Percentiles rank a stretch among this genome's conserved stretches.
Conservation (phyloP, 2,113 vertebrate species). For the Otis tarda region DNA sequence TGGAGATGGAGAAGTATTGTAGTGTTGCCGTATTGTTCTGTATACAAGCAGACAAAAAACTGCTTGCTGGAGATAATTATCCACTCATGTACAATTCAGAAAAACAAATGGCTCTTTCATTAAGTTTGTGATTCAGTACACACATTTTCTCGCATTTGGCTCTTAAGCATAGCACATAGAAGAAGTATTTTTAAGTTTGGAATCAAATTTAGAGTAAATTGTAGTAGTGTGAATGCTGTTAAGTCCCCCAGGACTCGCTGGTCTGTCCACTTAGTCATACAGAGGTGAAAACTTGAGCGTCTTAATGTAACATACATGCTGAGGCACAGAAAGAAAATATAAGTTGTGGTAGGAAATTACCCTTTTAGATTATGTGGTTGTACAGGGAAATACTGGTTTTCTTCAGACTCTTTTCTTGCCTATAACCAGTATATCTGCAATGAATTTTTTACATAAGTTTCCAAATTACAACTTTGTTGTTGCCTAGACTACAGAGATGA, state of each 20-base stretch:
- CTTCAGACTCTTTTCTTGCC: neutral
- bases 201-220: slow-evolving; percentile 9
- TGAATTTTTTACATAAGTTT: neutral
- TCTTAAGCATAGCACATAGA: neutral
- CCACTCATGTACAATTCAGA: slow-evolving; percentile 41
- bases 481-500: neutral
- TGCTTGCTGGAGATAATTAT: slow-evolving; percentile 54
- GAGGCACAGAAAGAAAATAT: neutral
- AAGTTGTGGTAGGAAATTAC: neutral
- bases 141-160: neutral
- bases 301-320: neutral
- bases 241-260: neutral
- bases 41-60: slow-evolving; percentile 28
- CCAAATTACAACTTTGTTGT: neutral
- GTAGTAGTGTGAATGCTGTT: neutral
- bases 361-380: neutral
- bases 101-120: slow-evolving; percentile 51
- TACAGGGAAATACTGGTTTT: neutral
- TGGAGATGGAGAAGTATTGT: slow-evolving; percentile 29
- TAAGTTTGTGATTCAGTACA: slow-evolving; percentile 23
- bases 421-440: neutral
- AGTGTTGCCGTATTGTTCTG: slow-evolving; percentile 13
- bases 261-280: neutral
- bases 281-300: neutral
- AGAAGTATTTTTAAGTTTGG: neutral